Percentiles rank a stretch among this genome's conserved stretches.
Evolutionary conservation across 2,113 vertebrate species (phyloP).

Genomic region (Cricetomys ansorgei): DNA sequence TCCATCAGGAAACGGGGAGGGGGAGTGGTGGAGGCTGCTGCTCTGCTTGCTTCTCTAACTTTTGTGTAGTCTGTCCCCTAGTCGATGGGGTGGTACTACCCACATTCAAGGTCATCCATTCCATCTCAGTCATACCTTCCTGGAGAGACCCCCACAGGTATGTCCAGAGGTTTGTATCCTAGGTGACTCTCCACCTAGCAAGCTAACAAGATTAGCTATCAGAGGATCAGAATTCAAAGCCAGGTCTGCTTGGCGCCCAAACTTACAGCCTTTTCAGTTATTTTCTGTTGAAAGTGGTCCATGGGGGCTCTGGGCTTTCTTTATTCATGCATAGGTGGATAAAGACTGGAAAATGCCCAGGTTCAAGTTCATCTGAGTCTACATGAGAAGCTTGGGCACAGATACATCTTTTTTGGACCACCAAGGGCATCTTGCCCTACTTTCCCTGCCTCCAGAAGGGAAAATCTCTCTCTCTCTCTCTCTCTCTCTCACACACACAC

Average conservation of each 20-base stretch:
- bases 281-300: not conserved
- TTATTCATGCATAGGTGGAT: too few relatives aligned
- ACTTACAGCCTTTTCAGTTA: not conserved
- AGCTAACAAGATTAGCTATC: not conserved
- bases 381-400: not conserved
- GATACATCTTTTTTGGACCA: not conserved
- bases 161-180: not conserved
- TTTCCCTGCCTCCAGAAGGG: conserved; percentile 7
- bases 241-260: not conserved
- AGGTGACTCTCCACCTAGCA: not conserved
- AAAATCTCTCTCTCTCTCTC: too few relatives aligned
- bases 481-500: not conserved
- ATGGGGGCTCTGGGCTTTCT: not conserved
- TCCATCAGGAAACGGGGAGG: not conserved
- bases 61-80: not conserved
- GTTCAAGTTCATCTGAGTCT: not conserved
- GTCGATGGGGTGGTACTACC: not conserved
- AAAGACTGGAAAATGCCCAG: not conserved
- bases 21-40: not conserved
- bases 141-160: not conserved
- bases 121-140: not conserved
- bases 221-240: not conserved
- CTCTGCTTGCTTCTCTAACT: not conserved
- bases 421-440: conserved; percentile 42
- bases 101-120: not conserved